Evolutionary conservation across 2,797 vertebrate genomes (phyloP).

Genomic region (Schizopygopsis malacanthus): DNA sequence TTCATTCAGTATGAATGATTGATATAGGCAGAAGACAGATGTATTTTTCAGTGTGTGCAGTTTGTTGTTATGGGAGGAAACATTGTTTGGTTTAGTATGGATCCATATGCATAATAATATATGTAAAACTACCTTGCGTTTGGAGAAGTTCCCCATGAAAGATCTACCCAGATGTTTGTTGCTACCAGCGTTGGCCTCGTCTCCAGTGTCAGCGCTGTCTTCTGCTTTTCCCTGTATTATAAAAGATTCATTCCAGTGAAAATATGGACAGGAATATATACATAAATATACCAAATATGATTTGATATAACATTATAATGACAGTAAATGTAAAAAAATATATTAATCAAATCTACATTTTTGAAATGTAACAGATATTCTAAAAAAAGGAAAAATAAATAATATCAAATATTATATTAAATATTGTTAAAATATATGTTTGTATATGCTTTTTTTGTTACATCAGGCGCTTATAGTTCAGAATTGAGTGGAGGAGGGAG

Average conservation of each 20-base stretch:
- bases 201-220: slow-evolving; percentile 81
- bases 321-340: background rate
- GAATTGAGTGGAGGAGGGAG: background rate
- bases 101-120: background rate
- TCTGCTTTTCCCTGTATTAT: slow-evolving; percentile 82
- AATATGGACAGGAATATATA: background rate
- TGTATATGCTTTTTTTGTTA: background rate
- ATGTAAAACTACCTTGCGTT: slow-evolving; percentile 84
- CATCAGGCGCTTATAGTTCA: background rate
- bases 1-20: slow-evolving; percentile 20
- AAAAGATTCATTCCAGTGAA: background rate
- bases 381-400: no score
- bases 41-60: background rate
- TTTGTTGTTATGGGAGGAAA: background rate
- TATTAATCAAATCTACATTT: background rate
- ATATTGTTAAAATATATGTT: no score
- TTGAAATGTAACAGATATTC: background rate
- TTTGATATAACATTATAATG: background rate
- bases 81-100: background rate
- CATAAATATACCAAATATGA: background rate
- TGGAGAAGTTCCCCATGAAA: slow-evolving; percentile 90
- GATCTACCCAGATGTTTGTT: slow-evolving; percentile 81
- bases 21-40: background rate
- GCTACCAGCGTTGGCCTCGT: slow-evolving; percentile 77
- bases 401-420: no score